phyloP scores from a whole-genome alignment of 1,140 invertebrate species.

The Brachionus rotundiformis region DNA sequence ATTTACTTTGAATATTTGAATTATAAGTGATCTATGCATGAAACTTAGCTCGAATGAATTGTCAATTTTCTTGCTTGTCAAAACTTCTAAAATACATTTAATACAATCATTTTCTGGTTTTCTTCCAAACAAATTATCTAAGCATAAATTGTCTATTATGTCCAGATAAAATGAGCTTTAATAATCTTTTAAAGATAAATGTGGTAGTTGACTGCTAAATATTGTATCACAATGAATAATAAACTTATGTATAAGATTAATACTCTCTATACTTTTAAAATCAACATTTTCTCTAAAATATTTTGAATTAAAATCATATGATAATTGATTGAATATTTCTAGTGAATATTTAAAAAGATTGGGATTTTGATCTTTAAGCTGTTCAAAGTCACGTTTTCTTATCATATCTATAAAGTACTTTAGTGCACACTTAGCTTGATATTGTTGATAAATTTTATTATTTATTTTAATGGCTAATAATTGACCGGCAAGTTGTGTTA shows the following conservation, averaged over 20 bases:
- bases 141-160: conserved; percentile 21
- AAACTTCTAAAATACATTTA: background rate
- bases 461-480: background rate
- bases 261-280: background rate
- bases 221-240: background rate
- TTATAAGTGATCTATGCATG: background rate
- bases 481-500: background rate
- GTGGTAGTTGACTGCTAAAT: background rate
- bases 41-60: background rate
- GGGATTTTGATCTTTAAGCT: too few species aligned
- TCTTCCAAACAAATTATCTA: background rate
- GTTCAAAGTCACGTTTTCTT: too few species aligned
- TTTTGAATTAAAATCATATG: background rate
- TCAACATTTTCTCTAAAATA: background rate
- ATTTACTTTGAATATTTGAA: conserved; percentile 17
- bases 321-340: background rate
- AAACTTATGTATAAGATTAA: background rate
- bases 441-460: background rate
- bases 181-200: background rate
- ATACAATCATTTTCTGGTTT: background rate
- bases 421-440: background rate
- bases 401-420: too few species aligned
- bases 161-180: conserved; percentile 3
- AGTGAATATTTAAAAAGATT: background rate
- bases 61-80: conserved; percentile 17